Conservation (phyloP, 2,113 vertebrate species). For the Parus major region DNA sequence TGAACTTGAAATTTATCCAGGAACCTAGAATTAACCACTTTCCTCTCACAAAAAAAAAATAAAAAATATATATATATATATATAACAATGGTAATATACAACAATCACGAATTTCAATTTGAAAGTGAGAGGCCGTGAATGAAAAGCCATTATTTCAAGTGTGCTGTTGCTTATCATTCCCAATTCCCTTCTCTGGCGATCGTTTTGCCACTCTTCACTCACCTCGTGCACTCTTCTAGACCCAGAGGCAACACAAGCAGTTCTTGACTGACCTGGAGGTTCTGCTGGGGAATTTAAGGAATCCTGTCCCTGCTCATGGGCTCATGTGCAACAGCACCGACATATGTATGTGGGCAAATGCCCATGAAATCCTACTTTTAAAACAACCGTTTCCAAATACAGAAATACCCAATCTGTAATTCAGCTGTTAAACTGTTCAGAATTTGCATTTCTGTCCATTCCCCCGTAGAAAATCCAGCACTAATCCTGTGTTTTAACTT, state of each 20-base stretch:
- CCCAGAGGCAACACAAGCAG: not conserved
- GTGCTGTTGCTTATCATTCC: not conserved
- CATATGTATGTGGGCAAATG: not conserved
- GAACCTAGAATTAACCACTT: not conserved
- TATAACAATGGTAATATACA: not conserved
- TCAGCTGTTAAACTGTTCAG: not conserved
- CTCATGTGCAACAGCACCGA: not conserved
- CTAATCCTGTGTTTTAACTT: not conserved
- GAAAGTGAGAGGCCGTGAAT: not conserved
- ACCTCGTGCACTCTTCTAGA: not conserved
- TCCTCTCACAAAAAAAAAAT: not conserved
- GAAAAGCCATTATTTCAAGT: not conserved
- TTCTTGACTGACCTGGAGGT: not conserved
- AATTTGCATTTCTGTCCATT: not conserved
- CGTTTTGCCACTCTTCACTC: not conserved
- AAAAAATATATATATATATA: too few relatives aligned
- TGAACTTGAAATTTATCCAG: not conserved
- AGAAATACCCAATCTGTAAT: not conserved
- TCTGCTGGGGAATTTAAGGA: not conserved
- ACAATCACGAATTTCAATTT: not conserved
- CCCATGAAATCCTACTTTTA: not conserved
- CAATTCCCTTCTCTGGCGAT: fast-evolving
- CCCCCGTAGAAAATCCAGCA: not conserved
- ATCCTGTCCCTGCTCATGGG: not conserved
- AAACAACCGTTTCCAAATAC: not conserved